Evolutionary conservation across 1,140 invertebrate species (phyloP), one percentile per base, ranked within the genome.

Genomic region (Drosophila pachea): DNA sequence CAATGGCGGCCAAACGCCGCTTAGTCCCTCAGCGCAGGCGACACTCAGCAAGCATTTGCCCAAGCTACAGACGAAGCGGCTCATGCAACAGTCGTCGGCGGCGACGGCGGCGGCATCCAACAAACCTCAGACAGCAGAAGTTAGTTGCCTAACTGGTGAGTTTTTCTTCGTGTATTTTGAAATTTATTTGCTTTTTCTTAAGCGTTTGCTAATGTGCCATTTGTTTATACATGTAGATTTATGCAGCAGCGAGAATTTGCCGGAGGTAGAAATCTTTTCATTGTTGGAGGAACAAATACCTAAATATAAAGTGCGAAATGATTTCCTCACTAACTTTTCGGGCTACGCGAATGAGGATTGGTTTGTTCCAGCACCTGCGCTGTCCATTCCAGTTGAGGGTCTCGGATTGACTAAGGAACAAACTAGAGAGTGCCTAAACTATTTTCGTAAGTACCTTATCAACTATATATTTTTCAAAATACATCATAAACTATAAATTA

Each of bases 341-440:
- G 97, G 97, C 56, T 98, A 98, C 94, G 94, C 97, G 88, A 97
- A 98, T 92, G 92, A 94, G 88, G 97, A 98, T 90, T 97, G 97
- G 96, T 96, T 94, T 88, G 96, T 98, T 72, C 95, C 96, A 40
- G 93, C 95, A 45, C 96, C 97, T 54, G 94, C 94, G 45, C 90
- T 96, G 62, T 92, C 92, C 77, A 90, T 94, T 72, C 93, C 93
- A 79, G 92, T 95, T 67, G 92, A 92, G 53, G 95, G 97, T 83
- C 91, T 96, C 71, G 95, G 95, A 83, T 91, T 99, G 65, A 97
- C 96, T 52, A 95, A 96, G 90, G 97, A 98, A 90, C 96, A 98
- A 91, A 97, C 97, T 89, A 94, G 96, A 90, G 97, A 98, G 47
- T 84, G 79, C 81, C 93, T 99, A 65, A 98, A 98, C 91, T 99